phyloP scores from a whole-genome alignment of 1,140 invertebrate species.

The Chlorops oryzae region DNA sequence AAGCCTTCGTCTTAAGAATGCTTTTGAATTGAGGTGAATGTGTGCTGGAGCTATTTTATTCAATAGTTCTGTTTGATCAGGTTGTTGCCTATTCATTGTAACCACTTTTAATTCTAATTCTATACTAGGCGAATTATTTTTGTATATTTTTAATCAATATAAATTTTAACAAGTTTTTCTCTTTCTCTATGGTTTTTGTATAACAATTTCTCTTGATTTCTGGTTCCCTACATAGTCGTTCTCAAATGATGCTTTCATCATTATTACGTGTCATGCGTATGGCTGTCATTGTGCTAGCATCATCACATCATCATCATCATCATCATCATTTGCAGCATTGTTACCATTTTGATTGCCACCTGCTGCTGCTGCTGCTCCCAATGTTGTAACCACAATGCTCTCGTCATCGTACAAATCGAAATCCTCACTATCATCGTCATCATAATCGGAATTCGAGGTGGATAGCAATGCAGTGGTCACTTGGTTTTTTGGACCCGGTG shows the following conservation, averaged over 20 bases:
- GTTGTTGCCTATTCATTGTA: too few relatives aligned
- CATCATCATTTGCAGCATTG: background rate
- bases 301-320: background rate
- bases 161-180: too few relatives aligned
- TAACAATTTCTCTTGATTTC: too few relatives aligned
- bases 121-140: too few relatives aligned
- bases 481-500: constrained; percentile 32
- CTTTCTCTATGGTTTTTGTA: too few relatives aligned
- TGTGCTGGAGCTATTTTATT: too few relatives aligned
- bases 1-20: too few relatives aligned
- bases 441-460: constrained; percentile 30
- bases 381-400: constrained; percentile 41
- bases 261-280: constrained; percentile 43
- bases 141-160: too few relatives aligned
- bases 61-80: too few relatives aligned
- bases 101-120: too few relatives aligned
- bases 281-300: constrained; percentile 35
- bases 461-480: constrained; percentile 38
- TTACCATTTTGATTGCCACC: background rate
- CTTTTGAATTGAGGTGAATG: too few relatives aligned
- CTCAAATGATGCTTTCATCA: constrained; percentile 46
- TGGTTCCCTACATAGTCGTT: too few relatives aligned
- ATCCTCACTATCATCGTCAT: constrained; percentile 43
- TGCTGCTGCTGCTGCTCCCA: constrained; percentile 14
- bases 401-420: constrained; percentile 46